These are phyloP conservation scores for Drosophila neocordata DNA, from an alignment of 1,140 invertebrate species.

Conservation along the genomic window DNA sequence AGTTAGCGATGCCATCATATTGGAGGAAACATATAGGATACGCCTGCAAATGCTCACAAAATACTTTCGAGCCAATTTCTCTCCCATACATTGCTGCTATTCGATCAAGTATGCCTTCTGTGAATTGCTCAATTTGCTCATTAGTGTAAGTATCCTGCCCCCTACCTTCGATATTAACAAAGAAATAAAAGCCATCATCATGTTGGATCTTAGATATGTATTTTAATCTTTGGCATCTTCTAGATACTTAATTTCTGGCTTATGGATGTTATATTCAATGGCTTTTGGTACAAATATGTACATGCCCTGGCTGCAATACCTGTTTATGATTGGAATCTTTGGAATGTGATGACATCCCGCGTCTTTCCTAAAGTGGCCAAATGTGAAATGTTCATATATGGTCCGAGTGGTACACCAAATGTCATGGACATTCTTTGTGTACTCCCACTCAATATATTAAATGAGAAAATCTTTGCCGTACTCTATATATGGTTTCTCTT, in stretches of 20 bases:
- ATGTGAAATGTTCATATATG: conserved; percentile 88
- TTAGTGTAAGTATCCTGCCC: conserved; percentile 85
- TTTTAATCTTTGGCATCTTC: neutral
- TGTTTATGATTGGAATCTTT: conserved; percentile 77
- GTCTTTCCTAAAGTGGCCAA: conserved; percentile 90
- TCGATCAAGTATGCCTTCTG: conserved; percentile 88
- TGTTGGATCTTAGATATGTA: neutral
- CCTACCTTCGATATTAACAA: no score
- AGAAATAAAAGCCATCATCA: no score
- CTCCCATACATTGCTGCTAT: conserved; percentile 87
- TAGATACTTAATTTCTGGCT: conserved; percentile 85
- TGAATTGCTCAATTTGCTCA: conserved; percentile 88
- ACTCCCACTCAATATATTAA: conserved; percentile 89
- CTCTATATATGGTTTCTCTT: conserved; percentile 92
- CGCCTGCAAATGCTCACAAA: conserved; percentile 84
- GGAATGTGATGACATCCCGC: conserved; percentile 85
- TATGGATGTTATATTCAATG: conserved; percentile 89
- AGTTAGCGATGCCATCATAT: conserved; percentile 80
- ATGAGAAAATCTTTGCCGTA: conserved; percentile 91
- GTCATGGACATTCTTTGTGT: conserved; percentile 88
- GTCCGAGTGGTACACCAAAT: conserved; percentile 86
- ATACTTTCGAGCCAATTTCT: conserved; percentile 83
- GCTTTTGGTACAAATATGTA: conserved; percentile 89
- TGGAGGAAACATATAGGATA: conserved; percentile 84
- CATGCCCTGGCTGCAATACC: conserved; percentile 84